Base-by-base conservation (phyloP, 2,113 vertebrate genomes). In the Corydoras maculifer region DNA sequence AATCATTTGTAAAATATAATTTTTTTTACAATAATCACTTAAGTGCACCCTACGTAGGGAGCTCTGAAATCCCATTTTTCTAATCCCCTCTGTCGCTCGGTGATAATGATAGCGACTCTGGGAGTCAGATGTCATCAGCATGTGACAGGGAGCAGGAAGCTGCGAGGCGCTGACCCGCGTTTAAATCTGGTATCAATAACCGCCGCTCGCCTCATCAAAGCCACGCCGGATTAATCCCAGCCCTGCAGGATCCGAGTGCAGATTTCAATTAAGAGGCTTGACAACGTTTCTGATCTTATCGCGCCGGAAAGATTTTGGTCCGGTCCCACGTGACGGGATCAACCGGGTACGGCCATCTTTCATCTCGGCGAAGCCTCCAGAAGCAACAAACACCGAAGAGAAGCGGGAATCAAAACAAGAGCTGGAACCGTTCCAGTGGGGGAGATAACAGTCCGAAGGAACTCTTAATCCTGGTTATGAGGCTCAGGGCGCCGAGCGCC, bases 101-200 rank as follows among this genome's bases (percentile, higher is more conserved):
- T 86, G 87, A 88, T 90, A 88, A 88, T 86, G 79, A 84, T 65
- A 69, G 58, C 53, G 62, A 69, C 77, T 80, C 81, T 83, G 69
- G 69, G 77, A 85, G 83, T 89, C 85, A 85, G 85, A 87, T 87
- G 85, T 79, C 87, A 88, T 88, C 85, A 80, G 80, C 53, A 81
- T 75, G 62, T 84, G 82, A 85, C 84, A 76, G 67, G 77, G 73
- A 65, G 63, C 69, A 71, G 77, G 64, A 61, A 79, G 77, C 75
- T 73, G 59, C 63, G 64, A 78, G 70, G 70, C 65, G 65, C 76
- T 79, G 76, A 80, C 76, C 78, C 35, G 72, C 54, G 65, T 77
- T 69, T 66, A 72, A 75, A 78, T 77, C 69, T 73, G 58, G 14
- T 77, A 80, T 77, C 70, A 75, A 80, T 75, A 77, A 66, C 65